Percentiles rank a stretch among this genome's conserved stretches.
Conservation (phyloP, 2,113 vertebrate genomes). For the Corythaeola cristata region DNA sequence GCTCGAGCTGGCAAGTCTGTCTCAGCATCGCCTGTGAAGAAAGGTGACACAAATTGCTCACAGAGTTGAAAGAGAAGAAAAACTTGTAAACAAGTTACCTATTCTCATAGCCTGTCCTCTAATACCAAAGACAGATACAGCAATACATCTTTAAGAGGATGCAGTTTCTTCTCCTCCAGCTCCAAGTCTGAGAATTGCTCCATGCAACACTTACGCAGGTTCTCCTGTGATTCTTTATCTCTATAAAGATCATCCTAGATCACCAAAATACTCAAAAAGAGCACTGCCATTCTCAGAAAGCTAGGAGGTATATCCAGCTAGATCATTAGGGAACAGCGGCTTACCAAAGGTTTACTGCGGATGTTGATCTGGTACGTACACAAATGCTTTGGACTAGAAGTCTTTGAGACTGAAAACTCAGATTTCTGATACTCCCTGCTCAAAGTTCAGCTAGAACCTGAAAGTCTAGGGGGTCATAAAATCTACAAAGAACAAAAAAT, state of each 20-base stretch:
- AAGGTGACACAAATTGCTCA: slow-evolving; percentile 46
- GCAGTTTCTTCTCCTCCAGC: not conserved
- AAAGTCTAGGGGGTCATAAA: not conserved
- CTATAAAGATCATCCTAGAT: not conserved
- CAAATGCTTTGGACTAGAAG: not conserved
- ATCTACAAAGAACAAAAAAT: not conserved
- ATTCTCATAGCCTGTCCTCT: not conserved
- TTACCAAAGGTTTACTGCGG: not conserved
- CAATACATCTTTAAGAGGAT: not conserved
- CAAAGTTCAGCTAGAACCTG: not conserved
- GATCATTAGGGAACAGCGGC: not conserved
- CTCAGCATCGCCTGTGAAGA: not conserved
- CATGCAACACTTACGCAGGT: not conserved
- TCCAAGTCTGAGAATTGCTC: not conserved
- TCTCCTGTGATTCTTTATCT: not conserved
- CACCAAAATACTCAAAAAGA: not conserved
- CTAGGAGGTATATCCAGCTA: not conserved
- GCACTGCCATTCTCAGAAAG: not conserved
- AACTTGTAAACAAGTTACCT: slow-evolving; percentile 56
- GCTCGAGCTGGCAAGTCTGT: slow-evolving; percentile 4
- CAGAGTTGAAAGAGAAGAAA: slow-evolving; percentile 50
- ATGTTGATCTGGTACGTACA: not conserved
- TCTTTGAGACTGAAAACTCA: not conserved
- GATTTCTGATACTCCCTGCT: not conserved
- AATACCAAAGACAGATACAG: not conserved